Percentiles rank a stretch among this genome's conserved stretches.
phyloP scores from a whole-genome alignment of 2,888 invertebrate species.

The Glyphotaelius pellucidus region DNA sequence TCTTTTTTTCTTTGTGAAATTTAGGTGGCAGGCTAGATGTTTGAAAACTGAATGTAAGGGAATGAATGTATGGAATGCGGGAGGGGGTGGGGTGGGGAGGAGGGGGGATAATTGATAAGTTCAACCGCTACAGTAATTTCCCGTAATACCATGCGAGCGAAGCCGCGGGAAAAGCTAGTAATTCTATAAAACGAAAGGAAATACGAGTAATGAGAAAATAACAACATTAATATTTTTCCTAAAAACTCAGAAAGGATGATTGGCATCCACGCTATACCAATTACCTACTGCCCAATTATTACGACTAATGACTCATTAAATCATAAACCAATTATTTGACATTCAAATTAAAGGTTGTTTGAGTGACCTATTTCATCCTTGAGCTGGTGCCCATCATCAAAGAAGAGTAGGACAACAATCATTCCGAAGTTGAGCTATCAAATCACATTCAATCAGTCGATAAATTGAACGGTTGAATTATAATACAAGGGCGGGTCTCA shows the following conservation, averaged over 20 bases:
- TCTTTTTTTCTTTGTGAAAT: no score
- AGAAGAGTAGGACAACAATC: background rate
- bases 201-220: background rate
- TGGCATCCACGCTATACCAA: background rate
- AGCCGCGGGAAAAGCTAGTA: no score
- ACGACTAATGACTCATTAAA: background rate
- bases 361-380: background rate
- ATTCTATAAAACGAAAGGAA: background rate
- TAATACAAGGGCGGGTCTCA: background rate
- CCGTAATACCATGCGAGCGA: no score
- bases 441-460: background rate
- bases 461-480: background rate
- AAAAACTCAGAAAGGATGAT: background rate
- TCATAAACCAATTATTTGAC: background rate
- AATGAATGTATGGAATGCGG: no score
- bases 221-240: background rate
- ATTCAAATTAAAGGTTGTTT: background rate
- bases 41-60: no score
- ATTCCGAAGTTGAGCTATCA: background rate
- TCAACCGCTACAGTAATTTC: no score
- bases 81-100: no score
- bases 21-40: no score
- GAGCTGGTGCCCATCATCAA: background rate
- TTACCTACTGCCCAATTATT: background rate
- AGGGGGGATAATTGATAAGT: no score